Evolutionary conservation across 1,140 invertebrate species (phyloP).

Genomic region (Trypoxylus dichotomus): DNA sequence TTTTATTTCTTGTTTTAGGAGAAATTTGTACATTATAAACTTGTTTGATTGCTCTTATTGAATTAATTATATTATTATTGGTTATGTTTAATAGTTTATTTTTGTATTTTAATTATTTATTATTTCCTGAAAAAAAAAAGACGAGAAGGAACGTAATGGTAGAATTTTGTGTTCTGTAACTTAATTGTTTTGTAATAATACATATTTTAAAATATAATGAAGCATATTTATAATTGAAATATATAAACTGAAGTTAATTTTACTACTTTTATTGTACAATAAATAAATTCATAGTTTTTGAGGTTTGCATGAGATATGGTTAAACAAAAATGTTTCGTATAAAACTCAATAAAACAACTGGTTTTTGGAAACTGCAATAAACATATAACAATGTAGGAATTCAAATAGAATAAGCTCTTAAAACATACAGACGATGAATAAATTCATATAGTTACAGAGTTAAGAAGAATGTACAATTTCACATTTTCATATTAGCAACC

Average conservation of each 20-base stretch:
- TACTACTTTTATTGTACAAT: no score
- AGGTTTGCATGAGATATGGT: no score
- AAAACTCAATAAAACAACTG: background rate
- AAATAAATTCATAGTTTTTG: background rate
- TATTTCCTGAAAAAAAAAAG: conserved; percentile 4
- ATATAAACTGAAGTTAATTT: conserved; percentile 17
- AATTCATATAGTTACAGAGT: no score
- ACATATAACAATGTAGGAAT: no score
- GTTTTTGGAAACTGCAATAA: no score
- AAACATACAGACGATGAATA: no score
- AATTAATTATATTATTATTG: conserved; percentile 19
- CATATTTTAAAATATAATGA: conserved; percentile 19
- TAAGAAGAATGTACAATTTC: no score
- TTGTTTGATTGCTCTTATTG: conserved; percentile 10
- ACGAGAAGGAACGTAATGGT: conserved; percentile 8
- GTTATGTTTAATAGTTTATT: conserved; percentile 26
- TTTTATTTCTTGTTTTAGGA: conserved; percentile 17
- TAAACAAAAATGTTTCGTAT: no score
- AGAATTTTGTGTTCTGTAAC: conserved; percentile 20
- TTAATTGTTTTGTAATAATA: conserved; percentile 24
- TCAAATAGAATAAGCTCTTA: no score
- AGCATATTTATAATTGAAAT: conserved; percentile 25
- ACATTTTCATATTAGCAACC: no score
- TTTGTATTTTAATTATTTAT: conserved; percentile 25
- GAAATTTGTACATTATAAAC: conserved; percentile 10